Conservation (phyloP, 2,797 vertebrate species). For the Sorex maritimensis region DNA sequence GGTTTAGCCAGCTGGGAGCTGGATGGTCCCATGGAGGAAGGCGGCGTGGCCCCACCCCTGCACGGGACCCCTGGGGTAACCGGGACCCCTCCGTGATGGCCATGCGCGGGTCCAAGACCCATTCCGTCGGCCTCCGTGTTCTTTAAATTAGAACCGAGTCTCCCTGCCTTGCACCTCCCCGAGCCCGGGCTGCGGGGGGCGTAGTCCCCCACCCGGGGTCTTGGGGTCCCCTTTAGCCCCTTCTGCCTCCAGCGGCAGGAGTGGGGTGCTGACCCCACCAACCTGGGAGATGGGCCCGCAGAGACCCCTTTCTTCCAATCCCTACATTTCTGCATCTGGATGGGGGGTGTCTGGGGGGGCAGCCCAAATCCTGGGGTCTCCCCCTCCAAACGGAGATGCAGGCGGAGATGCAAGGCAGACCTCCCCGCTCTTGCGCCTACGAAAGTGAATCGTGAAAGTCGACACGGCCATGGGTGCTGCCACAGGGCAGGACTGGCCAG, state of each 20-base stretch:
- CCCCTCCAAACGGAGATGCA: constrained; percentile 59
- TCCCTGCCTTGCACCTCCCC: too few species aligned
- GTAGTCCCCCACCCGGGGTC: too few species aligned
- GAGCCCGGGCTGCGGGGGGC: too few species aligned
- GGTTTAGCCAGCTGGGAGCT: constrained; percentile 92
- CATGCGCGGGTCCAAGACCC: too few species aligned
- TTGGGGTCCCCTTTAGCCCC: too few species aligned
- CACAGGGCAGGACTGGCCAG: constrained; percentile 5
- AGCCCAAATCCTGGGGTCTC: neutral
- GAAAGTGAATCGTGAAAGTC: constrained; percentile 81
- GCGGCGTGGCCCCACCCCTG: constrained; percentile 37
- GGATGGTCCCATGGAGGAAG: constrained; percentile 89
- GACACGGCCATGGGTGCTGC: constrained; percentile 58
- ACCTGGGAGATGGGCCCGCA: neutral
- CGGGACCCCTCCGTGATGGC: too few species aligned
- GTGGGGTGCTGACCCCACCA: neutral
- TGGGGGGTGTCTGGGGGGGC: too few species aligned
- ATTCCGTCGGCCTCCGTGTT: too few species aligned
- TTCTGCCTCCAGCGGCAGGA: neutral
- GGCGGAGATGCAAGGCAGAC: constrained; percentile 42
- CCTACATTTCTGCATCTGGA: neutral
- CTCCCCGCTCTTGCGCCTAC: constrained; percentile 44
- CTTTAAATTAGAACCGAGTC: too few species aligned
- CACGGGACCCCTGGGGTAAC: too few species aligned
- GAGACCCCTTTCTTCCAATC: neutral